Percentiles rank a stretch among this genome's conserved stretches.
These are phyloP conservation scores for Euspilapteryx auroguttella DNA, from an alignment of 2,888 invertebrate genomes.

Conservation along the genomic window DNA sequence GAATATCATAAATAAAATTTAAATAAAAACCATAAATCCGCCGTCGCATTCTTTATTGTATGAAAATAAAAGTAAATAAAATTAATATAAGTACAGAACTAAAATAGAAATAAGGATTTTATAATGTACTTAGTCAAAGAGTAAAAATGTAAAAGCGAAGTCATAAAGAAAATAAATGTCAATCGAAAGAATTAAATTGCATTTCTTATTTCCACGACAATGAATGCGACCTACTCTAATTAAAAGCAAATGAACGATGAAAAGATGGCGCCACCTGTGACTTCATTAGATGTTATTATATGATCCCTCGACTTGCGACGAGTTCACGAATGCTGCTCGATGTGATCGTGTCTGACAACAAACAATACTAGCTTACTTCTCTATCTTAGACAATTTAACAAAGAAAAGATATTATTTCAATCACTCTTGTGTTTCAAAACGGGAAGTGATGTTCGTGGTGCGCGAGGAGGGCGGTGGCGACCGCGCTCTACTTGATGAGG, in stretches of 20 bases:
- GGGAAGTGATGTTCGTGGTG: conserved; percentile 14
- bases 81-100: no score
- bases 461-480: conserved; percentile 16
- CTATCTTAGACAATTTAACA: conserved; percentile 18
- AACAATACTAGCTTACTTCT: conserved; percentile 17
- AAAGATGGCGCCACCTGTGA: conserved; percentile 32
- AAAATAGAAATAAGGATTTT: no score
- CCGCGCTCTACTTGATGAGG: conserved; percentile 62
- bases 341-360: conserved; percentile 17
- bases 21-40: conserved; percentile 35
- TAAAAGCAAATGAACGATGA: conserved; percentile 27
- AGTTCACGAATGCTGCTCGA: conserved; percentile 29
- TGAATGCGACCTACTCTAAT: conserved; percentile 51
- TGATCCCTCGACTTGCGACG: conserved; percentile 17
- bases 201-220: conserved; percentile 36
- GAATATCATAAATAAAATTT: no score
- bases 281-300: conserved; percentile 19
- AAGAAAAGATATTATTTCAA: conserved; percentile 27
- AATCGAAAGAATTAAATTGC: conserved; percentile 6
- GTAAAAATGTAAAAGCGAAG: conserved; percentile 6
- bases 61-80: conserved; percentile 42
- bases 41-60: conserved; percentile 57
- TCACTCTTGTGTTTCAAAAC: conserved; percentile 17
- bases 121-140: not conserved
- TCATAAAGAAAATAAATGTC: conserved; percentile 6